phyloP scores from a whole-genome alignment of 2,113 vertebrate genomes.

The Oriolus oriolus region DNA sequence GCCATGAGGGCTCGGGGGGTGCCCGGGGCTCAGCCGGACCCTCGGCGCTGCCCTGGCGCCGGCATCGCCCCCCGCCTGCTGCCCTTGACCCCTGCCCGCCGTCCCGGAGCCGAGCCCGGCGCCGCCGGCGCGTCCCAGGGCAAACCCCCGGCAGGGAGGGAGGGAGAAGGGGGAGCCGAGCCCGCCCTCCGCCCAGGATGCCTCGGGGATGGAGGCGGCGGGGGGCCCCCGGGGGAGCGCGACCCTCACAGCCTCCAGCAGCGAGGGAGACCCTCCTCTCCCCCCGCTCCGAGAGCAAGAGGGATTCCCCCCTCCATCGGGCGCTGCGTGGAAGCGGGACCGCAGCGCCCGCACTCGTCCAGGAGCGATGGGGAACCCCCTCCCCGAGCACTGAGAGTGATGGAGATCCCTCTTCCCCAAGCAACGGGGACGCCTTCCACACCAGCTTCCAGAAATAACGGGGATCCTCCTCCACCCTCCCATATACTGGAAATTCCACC shows the following conservation, averaged over 20 bases:
- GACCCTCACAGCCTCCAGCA: not conserved
- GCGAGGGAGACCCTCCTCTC: accelerated
- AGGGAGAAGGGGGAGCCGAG: constrained; percentile 3
- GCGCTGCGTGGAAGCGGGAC: not conserved
- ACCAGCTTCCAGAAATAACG: not conserved
- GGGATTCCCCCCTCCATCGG: accelerated
- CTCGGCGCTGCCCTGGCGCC: not conserved
- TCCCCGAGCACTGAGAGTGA: not conserved
- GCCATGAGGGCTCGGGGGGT: not conserved
- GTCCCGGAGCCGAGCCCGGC: not conserved
- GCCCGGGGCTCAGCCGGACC: not conserved
- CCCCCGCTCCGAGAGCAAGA: accelerated
- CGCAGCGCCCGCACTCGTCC: not conserved
- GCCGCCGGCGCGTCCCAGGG: constrained; percentile 36
- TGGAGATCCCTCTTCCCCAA: not conserved
- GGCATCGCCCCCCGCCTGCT: not conserved
- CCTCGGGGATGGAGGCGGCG: constrained; percentile 31
- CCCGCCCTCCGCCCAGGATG: constrained; percentile 39
- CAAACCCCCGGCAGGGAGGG: not conserved
- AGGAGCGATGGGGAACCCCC: not conserved
- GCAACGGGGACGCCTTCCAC: not conserved
- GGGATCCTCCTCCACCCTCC: not conserved
- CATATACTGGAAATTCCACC: not conserved
- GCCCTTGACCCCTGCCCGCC: not conserved
- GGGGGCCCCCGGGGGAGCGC: not conserved